Percentiles rank a stretch among this genome's conserved stretches.
phyloP scores from a whole-genome alignment of 1,140 invertebrate genomes.

The Nomia melanderi region DNA sequence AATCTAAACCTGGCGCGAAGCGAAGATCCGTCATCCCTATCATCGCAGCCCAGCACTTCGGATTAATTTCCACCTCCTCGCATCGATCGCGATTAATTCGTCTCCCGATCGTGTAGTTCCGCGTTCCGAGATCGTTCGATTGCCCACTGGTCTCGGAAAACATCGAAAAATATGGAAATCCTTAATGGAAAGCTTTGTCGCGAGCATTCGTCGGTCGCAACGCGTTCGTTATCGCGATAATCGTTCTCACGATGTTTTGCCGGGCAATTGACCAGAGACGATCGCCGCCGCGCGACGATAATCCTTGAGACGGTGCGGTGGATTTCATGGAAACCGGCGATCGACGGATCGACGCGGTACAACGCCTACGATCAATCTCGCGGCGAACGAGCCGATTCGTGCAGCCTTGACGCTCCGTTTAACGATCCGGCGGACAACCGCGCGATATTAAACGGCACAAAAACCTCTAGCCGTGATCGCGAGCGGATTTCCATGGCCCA shows the following conservation, averaged over 20 bases:
- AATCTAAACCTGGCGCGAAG: too few species aligned
- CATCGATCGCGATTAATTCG: too few species aligned
- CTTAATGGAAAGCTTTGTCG: not conserved
- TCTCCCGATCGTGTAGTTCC: too few species aligned
- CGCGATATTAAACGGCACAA: constrained; percentile 53
- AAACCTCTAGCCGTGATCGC: constrained; percentile 39
- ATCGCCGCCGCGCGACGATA: not conserved
- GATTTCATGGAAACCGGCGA: constrained; percentile 30
- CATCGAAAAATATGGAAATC: too few species aligned
- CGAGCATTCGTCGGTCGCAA: not conserved
- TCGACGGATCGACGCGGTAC: not conserved
- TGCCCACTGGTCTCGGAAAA: too few species aligned
- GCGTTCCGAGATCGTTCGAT: too few species aligned
- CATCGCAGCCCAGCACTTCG: too few species aligned
- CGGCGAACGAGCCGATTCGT: constrained; percentile 22
- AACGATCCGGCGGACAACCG: constrained; percentile 31
- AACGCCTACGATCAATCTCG: constrained; percentile 42
- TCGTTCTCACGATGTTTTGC: constrained; percentile 13
- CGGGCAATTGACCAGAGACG: not conserved
- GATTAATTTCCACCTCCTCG: too few species aligned
- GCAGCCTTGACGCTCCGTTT: constrained; percentile 27
- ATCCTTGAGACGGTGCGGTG: not conserved
- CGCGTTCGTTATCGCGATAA: not conserved
- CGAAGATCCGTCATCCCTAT: too few species aligned
- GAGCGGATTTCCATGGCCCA: constrained; percentile 43